Base-by-base conservation (phyloP, 2,113 vertebrate genomes). In the Brachypteracias leptosomus region DNA sequence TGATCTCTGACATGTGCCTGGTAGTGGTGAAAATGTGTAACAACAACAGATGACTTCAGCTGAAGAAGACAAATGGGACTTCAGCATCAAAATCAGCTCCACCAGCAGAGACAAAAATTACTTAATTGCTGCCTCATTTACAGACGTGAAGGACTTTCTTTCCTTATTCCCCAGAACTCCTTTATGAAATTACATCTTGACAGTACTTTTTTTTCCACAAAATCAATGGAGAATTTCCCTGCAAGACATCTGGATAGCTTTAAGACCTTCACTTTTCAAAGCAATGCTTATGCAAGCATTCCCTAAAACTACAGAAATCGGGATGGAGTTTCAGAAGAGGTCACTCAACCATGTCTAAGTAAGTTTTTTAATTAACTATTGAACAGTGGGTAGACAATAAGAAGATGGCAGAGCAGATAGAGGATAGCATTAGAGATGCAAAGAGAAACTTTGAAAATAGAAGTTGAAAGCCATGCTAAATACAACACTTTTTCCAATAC, bases 321-420 rank as follows among this genome's bases (percentile, higher is more conserved):
- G 73, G 67, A 88, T 35, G 77, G 76, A 75, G 21, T 67, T 97
- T 96, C 65, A 55, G 90, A 97, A 92, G 51, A 66, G 87, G 79
- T 65, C 86, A 83, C 85, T 93, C 82, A 84, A 59, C 55, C 29
- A 46, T 44, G 77, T 21, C 51, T 86, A 74, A 93, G 58, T 55
- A 92, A 93, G 93, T 87, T 95, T 96, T 92, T 54, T 2, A 93
- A 96, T 96, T 93, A 97, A 96, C 52, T 96, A 92, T 80, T 78
- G 75, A 97, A 74, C 58, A 77, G 26, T 58, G 40, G 52, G 47
- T 52, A 95, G 88, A 88, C 89, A 94, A 85, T 25, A 90, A 90
- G 80, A 93, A 91, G 75, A 94, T 74, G 57, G 21, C 38, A 95
- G 82, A 96, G 47, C 28, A 94, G 85, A 93, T 62, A 91, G 46